These are phyloP conservation scores for Polylopha cassiicola DNA, from an alignment of 2,888 invertebrate species.

Conservation along the genomic window DNA sequence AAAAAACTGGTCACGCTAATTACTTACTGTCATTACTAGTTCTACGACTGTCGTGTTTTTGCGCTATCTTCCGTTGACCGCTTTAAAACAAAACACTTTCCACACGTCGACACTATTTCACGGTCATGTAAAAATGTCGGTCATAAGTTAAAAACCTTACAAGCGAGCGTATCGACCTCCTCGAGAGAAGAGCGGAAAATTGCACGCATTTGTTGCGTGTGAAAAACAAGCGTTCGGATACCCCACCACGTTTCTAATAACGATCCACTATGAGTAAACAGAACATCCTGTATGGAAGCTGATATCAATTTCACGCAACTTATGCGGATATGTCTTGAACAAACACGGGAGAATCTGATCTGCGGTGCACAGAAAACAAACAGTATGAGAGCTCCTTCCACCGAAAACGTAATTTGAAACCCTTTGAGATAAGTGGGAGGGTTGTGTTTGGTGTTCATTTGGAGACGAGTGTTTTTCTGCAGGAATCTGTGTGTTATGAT, in stretches of 20 bases:
- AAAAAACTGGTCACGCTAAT: no score
- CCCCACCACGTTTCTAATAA: conserved; percentile 18
- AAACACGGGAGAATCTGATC: conserved; percentile 38
- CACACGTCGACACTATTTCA: no score
- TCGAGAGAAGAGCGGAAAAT: background rate
- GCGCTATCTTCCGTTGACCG: no score
- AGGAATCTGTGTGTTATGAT: conserved; percentile 1
- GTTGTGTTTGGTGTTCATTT: no score
- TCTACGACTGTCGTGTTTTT: no score
- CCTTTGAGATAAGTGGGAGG: background rate
- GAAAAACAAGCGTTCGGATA: conserved; percentile 18
- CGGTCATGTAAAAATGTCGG: background rate
- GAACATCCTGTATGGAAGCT: conserved; percentile 43
- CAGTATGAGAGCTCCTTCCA: conserved; percentile 22
- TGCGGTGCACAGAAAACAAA: conserved; percentile 14
- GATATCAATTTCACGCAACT: conserved; percentile 68
- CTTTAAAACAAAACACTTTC: no score
- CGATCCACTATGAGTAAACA: conserved; percentile 48
- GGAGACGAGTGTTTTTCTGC: background rate
- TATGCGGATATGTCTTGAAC: conserved; percentile 47
- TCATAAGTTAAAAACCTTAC: background rate
- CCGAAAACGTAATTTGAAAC: background rate
- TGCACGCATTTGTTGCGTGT: conserved; percentile 2
- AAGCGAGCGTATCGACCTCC: background rate
- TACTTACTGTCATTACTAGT: no score